phyloP scores from a whole-genome alignment of 2,888 invertebrate genomes.

The Ctenicera cuprea region DNA sequence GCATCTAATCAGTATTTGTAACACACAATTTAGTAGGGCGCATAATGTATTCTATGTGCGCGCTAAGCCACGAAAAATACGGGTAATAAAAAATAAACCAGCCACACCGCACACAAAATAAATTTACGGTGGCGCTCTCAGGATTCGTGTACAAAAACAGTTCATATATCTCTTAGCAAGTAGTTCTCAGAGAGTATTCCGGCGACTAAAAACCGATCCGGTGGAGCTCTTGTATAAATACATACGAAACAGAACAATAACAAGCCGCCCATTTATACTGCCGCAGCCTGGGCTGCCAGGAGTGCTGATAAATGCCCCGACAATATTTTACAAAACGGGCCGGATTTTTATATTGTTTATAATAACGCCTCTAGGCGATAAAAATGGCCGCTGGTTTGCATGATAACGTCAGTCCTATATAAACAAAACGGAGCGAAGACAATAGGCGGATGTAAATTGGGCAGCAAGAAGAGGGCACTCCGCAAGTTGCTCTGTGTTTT shows the following conservation, averaged over 20 bases:
- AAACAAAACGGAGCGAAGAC: constrained; percentile 50
- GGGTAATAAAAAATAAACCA: constrained; percentile 60
- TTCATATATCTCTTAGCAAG: constrained; percentile 64
- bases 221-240: constrained; percentile 64
- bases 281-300: constrained; percentile 18
- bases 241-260: constrained; percentile 67
- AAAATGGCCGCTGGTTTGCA: constrained; percentile 48
- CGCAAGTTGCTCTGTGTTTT: constrained; percentile 60
- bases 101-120: constrained; percentile 57
- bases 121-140: constrained; percentile 58
- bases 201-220: constrained; percentile 63
- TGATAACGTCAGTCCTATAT: constrained; percentile 48
- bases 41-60: constrained; percentile 60
- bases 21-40: constrained; percentile 56
- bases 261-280: constrained; percentile 58
- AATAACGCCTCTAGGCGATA: constrained; percentile 52
- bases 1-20: constrained; percentile 55
- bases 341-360: constrained; percentile 64
- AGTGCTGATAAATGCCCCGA: constrained; percentile 59
- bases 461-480: constrained; percentile 58
- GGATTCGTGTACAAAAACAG: constrained; percentile 64
- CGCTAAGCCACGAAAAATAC: constrained; percentile 60
- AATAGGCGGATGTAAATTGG: constrained; percentile 64
- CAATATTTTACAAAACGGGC: constrained; percentile 59
- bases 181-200: constrained; percentile 60